These are phyloP conservation scores for Caenorhabditis uteleia DNA, from an alignment of 2,888 invertebrate genomes.

Conservation along the genomic window DNA sequence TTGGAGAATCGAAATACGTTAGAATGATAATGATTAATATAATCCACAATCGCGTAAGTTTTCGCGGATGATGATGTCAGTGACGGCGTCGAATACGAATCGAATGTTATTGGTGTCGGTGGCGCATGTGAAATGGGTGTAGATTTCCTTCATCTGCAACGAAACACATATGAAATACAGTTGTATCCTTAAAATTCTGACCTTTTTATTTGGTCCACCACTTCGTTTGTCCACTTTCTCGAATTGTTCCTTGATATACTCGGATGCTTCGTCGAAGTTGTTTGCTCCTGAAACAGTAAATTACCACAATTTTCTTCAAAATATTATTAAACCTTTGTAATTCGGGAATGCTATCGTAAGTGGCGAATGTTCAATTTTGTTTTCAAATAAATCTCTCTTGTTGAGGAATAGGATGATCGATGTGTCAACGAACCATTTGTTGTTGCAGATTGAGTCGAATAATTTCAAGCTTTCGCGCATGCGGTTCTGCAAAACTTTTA, in stretches of 20 bases:
- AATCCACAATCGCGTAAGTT: slow-evolving; percentile 41
- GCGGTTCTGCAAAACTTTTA: slow-evolving; percentile 23
- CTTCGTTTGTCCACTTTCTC: slow-evolving; percentile 37
- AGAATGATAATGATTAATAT: slow-evolving; percentile 17
- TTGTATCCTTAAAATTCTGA: neutral
- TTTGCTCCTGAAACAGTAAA: slow-evolving; percentile 18
- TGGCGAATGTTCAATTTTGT: slow-evolving; percentile 25
- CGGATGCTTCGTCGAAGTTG: slow-evolving; percentile 38
- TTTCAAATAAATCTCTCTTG: slow-evolving; percentile 33
- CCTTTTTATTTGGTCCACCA: slow-evolving; percentile 9
- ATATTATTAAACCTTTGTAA: slow-evolving; percentile 14
- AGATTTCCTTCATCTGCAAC: slow-evolving; percentile 47
- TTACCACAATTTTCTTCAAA: no score
- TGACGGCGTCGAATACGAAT: slow-evolving; percentile 49
- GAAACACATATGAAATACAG: neutral
- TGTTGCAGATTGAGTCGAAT: slow-evolving; percentile 38
- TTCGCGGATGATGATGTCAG: slow-evolving; percentile 44
- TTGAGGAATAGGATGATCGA: slow-evolving; percentile 41
- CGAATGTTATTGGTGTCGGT: slow-evolving; percentile 51
- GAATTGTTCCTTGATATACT: slow-evolving; percentile 41
- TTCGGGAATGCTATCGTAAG: slow-evolving; percentile 26
- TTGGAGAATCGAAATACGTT: no score
- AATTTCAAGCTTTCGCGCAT: slow-evolving; percentile 36
- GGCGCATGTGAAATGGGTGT: slow-evolving; percentile 56
- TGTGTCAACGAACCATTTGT: slow-evolving; percentile 24